Base-by-base conservation (phyloP, 2,797 vertebrate species). In the Sebastes nivosus region DNA sequence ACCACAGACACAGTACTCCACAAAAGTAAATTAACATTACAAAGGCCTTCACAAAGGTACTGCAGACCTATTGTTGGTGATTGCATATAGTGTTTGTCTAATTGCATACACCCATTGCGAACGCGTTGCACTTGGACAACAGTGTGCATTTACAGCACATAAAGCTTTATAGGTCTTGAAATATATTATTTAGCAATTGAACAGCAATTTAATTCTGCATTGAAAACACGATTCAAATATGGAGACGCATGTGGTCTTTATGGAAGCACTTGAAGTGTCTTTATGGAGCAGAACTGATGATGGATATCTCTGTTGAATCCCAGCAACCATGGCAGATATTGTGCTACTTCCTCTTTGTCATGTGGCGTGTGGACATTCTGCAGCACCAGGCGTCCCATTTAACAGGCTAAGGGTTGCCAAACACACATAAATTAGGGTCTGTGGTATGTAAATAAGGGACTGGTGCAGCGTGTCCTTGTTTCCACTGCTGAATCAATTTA, bases 401-500 rank as follows among this genome's bases (percentile, higher is more conserved):
- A 59, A 73, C 74, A 79, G 69, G 32, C 78, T 36, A 82, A 36
- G 59, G 81, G 32, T 76, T 81, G 22, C 75, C 77, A 75, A 84
- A 82, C 24, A 25, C 34, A 70, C 65, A 76, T 81, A 68, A 75
- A 84, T 84, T 61, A 61, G 68, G 58, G 54, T 81, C 50, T 72
- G 67, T 79, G 22, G 22, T 81, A 87, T 86, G 70, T 86, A 92
- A 88, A 92, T 89, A 74, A 67, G 24, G 34, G 13, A 59, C 61
- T 67, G 38, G 24, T 84, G 54, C 77, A 66, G 72, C 69, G 30
- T 80, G 77, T 83, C 80, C 87, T 87, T 91, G 83, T 90, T 89
- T 82, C 72, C 71, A 83, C 73, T 77, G 77, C 80, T 80, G 68
- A 92, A 88, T 89, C 85, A 84, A 81, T 90, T 81, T 27, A 90